A percentile compares a stretch with the other conserved stretches of the same genome.
phyloP scores from a whole-genome alignment of 1,140 invertebrate species.

The Drosophila santomea region DNA sequence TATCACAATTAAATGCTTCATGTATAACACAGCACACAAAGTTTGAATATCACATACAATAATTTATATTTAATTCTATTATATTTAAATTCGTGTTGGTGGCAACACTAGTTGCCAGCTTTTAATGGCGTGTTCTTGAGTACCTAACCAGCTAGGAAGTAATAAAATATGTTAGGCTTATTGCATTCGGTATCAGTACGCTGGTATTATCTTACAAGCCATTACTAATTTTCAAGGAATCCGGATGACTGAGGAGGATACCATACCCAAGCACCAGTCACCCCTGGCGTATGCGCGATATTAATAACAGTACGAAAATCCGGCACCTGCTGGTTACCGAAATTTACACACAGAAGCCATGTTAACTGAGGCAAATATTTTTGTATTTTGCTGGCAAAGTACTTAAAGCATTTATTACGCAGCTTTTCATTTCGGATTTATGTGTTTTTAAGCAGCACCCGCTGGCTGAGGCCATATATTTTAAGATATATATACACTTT shows the following conservation, averaged over 20 bases:
- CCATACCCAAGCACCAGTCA: conserved; percentile 3
- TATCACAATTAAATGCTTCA: background rate
- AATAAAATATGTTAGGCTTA: conserved; percentile 22
- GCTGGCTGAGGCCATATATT: conserved; percentile 13
- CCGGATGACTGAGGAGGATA: background rate
- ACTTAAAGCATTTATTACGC: conserved; percentile 68
- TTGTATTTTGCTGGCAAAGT: conserved; percentile 51
- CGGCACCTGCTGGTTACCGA: conserved; percentile 42
- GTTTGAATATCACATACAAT: too few species aligned
- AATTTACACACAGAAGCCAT: conserved; percentile 55
- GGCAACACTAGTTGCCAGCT: background rate
- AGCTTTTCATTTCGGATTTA: conserved; percentile 64
- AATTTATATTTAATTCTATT: background rate
- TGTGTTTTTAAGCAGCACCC: conserved; percentile 42
- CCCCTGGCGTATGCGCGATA: conserved; percentile 50
- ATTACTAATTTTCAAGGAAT: conserved; percentile 26
- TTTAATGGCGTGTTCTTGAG: background rate
- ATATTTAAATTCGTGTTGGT: background rate
- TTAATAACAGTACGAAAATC: conserved; percentile 40
- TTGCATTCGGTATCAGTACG: conserved; percentile 16
- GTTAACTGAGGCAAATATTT: conserved; percentile 58
- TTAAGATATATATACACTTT: conserved; percentile 21
- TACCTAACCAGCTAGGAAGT: background rate
- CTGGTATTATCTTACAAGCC: conserved; percentile 9
- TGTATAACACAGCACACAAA: too few species aligned